Evolutionary conservation across 2,888 invertebrate genomes (phyloP).

Genomic region (Xestia c-nigrum): DNA sequence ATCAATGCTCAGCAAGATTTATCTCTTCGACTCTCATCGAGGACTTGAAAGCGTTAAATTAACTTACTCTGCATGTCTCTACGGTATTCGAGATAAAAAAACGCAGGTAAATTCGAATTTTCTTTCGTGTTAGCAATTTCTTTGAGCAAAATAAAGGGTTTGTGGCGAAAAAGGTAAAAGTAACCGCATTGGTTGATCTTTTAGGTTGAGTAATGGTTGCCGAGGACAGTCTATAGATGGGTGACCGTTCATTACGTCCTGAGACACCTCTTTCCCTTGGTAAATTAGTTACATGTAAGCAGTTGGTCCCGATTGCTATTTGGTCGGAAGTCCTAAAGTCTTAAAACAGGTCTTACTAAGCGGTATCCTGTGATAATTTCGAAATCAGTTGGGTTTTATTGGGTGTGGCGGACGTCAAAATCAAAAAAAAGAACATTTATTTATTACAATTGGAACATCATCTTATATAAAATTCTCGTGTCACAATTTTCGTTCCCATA

Average conservation of each 20-base stretch:
- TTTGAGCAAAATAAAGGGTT: not conserved
- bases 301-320: too few species aligned
- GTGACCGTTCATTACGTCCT: not conserved
- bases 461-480: too few species aligned
- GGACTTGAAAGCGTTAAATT: slow-evolving; percentile 39
- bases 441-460: too few species aligned
- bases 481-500: too few species aligned
- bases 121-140: not conserved
- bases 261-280: too few species aligned
- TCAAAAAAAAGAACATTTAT: not conserved
- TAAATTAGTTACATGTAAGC: not conserved
- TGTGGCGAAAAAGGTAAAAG: not conserved
- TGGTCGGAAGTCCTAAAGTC: not conserved
- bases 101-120: slow-evolving; percentile 12
- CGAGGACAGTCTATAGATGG: not conserved
- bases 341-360: not conserved
- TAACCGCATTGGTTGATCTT: not conserved
- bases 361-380: not conserved
- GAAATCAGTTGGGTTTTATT: not conserved
- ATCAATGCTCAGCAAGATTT: slow-evolving; percentile 55
- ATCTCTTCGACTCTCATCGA: slow-evolving; percentile 35
- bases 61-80: slow-evolving; percentile 45
- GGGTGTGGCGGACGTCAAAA: not conserved
- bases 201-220: not conserved
- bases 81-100: slow-evolving; percentile 23